A percentile compares a stretch with the other conserved stretches of the same genome.
Conservation (phyloP, 2,797 vertebrate genomes). For the Melanotaenia parkinsoni region DNA sequence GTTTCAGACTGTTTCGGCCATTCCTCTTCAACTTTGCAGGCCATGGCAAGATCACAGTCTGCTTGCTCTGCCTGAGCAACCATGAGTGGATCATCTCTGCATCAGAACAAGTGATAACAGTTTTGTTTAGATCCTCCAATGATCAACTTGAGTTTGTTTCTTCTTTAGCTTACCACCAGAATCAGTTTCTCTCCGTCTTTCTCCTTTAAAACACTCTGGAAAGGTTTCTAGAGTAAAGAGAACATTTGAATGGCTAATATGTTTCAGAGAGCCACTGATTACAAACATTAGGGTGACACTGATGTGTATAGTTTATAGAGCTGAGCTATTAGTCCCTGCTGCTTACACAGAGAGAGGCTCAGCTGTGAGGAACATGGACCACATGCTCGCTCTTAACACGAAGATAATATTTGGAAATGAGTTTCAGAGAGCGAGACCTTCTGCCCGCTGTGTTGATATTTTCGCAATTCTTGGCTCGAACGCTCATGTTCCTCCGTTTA, state of each 20-base stretch:
- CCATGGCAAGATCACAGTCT: conserved; percentile 25
- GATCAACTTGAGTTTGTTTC: conserved; percentile 20
- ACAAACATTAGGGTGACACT: conserved; percentile 70
- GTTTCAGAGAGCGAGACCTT: conserved; percentile 55
- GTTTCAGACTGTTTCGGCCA: conserved; percentile 56
- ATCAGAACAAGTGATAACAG: conserved; percentile 57
- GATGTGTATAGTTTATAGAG: conserved; percentile 73
- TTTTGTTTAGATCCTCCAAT: conserved; percentile 59
- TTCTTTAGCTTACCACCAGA: not conserved
- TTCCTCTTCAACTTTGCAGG: conserved; percentile 45
- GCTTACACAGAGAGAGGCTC: conserved; percentile 43
- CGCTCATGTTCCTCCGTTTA: conserved; percentile 14
- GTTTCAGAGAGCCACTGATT: conserved; percentile 58
- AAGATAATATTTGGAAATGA: conserved; percentile 72
- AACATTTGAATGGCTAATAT: conserved; percentile 66
- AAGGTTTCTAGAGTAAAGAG: conserved; percentile 56
- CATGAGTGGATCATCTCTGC: conserved; percentile 25
- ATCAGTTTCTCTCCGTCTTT: conserved; percentile 12
- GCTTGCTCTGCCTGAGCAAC: conserved; percentile 25
- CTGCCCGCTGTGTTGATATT: conserved; percentile 59
- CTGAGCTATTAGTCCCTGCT: conserved; percentile 51
- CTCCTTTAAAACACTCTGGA: conserved; percentile 38
- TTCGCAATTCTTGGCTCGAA: conserved; percentile 41
- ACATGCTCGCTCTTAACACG: conserved; percentile 68
- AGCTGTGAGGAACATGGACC: conserved; percentile 71